Percentiles rank a stretch among this genome's conserved stretches.
Evolutionary conservation across 2,888 invertebrate genomes (phyloP).

Genomic region (Notocelia uddmanniana): DNA sequence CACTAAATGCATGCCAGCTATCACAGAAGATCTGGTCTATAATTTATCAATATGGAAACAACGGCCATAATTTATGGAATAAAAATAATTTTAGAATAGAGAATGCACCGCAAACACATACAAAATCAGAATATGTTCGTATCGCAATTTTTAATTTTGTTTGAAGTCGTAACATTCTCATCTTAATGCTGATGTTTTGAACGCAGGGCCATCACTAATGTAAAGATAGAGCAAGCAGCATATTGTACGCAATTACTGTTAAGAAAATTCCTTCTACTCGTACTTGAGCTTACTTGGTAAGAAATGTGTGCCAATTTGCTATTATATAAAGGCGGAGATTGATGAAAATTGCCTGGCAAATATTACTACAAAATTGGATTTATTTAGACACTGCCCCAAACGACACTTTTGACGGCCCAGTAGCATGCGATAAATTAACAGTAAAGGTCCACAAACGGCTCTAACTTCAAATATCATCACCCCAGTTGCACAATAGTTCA

Average conservation of each 20-base stretch:
- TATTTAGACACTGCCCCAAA: too few relatives aligned
- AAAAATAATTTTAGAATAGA: neutral
- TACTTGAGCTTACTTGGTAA: neutral
- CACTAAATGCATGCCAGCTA: conserved; percentile 48
- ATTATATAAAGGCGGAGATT: neutral
- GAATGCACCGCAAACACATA: neutral
- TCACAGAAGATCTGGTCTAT: conserved; percentile 37
- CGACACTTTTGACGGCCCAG: neutral
- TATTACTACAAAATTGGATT: neutral
- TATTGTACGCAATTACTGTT: neutral
- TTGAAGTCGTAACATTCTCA: neutral
- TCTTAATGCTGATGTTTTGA: neutral
- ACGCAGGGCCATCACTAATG: neutral
- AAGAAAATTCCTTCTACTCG: neutral
- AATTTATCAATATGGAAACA: neutral
- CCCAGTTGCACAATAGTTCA: neutral
- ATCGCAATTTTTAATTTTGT: neutral
- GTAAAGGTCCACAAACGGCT: neutral
- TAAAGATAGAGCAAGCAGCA: neutral
- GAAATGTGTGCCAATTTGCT: neutral
- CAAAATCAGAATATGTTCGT: neutral
- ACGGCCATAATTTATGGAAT: neutral
- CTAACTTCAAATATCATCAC: neutral
- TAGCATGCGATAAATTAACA: neutral
- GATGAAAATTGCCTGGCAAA: neutral